phyloP scores from a whole-genome alignment of 2,113 vertebrate species.

The Nanorana parkeri region DNA sequence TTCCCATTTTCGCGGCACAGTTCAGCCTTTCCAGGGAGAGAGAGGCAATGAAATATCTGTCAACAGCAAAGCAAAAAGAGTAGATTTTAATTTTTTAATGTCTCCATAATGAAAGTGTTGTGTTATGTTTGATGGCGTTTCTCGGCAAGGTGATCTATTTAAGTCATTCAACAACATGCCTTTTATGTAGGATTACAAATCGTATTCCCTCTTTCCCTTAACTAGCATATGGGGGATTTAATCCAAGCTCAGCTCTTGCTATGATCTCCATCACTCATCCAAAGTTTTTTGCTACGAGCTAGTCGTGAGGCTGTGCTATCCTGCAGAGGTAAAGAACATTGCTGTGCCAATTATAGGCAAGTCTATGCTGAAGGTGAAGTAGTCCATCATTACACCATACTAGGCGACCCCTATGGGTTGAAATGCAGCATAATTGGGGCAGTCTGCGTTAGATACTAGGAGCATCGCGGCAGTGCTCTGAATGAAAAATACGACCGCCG shows the following conservation, averaged over 20 bases:
- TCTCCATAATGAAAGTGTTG: conserved; percentile 31
- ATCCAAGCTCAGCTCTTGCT: conserved; percentile 52
- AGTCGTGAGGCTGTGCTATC: conserved; percentile 53
- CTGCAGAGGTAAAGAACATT: conserved; percentile 51
- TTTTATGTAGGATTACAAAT: conserved; percentile 26
- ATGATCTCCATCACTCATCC: conserved; percentile 49
- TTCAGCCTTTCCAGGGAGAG: conserved; percentile 62
- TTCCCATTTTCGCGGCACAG: conserved; percentile 62
- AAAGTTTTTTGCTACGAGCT: conserved; percentile 49
- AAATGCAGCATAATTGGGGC: conserved; percentile 54
- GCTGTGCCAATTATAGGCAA: conserved; percentile 49
- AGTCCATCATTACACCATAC: conserved; percentile 56
- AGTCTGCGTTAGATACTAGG: conserved; percentile 36
- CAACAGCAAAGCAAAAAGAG: conserved; percentile 53
- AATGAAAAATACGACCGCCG: conserved; percentile 43
- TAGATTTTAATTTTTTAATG: conserved; percentile 55
- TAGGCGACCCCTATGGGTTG: conserved; percentile 53
- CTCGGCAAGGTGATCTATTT: conserved; percentile 51
- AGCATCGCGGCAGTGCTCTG: conserved; percentile 16
- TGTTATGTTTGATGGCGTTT: conserved; percentile 52
- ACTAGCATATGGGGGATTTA: conserved; percentile 56
- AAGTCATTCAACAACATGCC: not conserved
- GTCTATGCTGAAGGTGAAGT: conserved; percentile 55
- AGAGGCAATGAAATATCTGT: conserved; percentile 62
- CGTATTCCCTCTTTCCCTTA: conserved; percentile 50